Evolutionary conservation across 2,888 invertebrate species (phyloP).

Genomic region (Miltochrista miniata): DNA sequence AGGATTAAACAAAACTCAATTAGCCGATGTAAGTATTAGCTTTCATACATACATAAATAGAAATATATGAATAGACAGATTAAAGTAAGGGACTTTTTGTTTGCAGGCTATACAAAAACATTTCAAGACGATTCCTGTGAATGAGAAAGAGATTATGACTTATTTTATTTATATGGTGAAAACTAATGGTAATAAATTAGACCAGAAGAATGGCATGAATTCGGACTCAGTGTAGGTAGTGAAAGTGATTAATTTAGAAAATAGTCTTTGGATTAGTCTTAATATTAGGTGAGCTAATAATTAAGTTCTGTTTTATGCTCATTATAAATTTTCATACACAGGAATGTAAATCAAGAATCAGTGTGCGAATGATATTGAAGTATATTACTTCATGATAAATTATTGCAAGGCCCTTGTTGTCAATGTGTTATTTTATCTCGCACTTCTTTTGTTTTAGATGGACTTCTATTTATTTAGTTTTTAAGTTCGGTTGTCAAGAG

Average conservation of each 20-base stretch:
- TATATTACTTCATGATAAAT: slow-evolving; percentile 61
- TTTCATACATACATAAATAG: background rate
- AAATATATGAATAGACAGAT: background rate
- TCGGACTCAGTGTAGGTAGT: slow-evolving; percentile 80
- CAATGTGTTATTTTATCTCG: slow-evolving; percentile 24
- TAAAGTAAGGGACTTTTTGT: too few species aligned
- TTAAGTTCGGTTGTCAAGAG: slow-evolving; percentile 21
- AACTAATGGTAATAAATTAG: slow-evolving; percentile 94
- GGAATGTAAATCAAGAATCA: slow-evolving; percentile 51
- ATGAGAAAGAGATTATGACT: slow-evolving; percentile 97
- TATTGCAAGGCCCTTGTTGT: slow-evolving; percentile 35
- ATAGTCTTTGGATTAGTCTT: slow-evolving; percentile 56
- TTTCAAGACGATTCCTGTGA: slow-evolving; percentile 96
- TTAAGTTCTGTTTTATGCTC: slow-evolving; percentile 48
- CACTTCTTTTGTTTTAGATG: slow-evolving; percentile 19
- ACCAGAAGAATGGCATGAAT: slow-evolving; percentile 91
- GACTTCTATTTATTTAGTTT: slow-evolving; percentile 38
- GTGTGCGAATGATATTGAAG: slow-evolving; percentile 45
- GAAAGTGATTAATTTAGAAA: slow-evolving; percentile 32
- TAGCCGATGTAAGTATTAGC: slow-evolving; percentile 91
- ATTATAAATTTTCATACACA: slow-evolving; percentile 48
- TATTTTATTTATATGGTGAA: slow-evolving; percentile 98
- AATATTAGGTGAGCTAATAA: slow-evolving; percentile 44
- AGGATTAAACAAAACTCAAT: slow-evolving; percentile 96
- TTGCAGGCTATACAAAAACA: slow-evolving; percentile 96